phyloP scores from a whole-genome alignment of 2,888 invertebrate genomes.

The Zygogramma bicolorata region DNA sequence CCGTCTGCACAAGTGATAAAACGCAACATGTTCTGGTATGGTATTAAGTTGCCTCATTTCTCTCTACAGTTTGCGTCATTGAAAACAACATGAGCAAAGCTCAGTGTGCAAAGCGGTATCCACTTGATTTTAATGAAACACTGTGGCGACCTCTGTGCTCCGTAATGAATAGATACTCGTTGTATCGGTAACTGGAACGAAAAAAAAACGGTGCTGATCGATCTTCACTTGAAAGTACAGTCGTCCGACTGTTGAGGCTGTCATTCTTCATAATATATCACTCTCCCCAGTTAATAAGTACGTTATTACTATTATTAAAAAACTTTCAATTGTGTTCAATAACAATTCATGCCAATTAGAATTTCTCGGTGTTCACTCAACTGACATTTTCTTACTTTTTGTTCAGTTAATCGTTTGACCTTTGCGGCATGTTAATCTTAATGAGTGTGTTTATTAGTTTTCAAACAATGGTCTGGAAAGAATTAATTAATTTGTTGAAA shows the following conservation, averaged over 20 bases:
- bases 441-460: background rate
- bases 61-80: background rate
- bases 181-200: background rate
- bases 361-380: slow-evolving; percentile 32
- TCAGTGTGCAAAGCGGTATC: background rate
- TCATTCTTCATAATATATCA: slow-evolving; percentile 25
- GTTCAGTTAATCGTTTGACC: background rate
- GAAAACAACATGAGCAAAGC: background rate
- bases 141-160: background rate
- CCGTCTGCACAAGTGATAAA: background rate
- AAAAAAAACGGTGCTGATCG: background rate
- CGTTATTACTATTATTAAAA: slow-evolving; percentile 30
- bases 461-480: background rate
- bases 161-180: background rate
- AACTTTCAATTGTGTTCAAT: slow-evolving; percentile 37
- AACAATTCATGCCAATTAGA: slow-evolving; percentile 30
- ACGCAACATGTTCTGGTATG: background rate
- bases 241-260: slow-evolving; percentile 18
- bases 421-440: background rate
- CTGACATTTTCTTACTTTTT: slow-evolving; percentile 12
- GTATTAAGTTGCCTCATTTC: background rate
- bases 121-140: background rate
- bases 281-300: slow-evolving; percentile 27
- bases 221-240: background rate
- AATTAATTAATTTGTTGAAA: background rate